Evolutionary conservation across 2,888 invertebrate genomes (phyloP).

Genomic region (Lampropteryx suffumata): DNA sequence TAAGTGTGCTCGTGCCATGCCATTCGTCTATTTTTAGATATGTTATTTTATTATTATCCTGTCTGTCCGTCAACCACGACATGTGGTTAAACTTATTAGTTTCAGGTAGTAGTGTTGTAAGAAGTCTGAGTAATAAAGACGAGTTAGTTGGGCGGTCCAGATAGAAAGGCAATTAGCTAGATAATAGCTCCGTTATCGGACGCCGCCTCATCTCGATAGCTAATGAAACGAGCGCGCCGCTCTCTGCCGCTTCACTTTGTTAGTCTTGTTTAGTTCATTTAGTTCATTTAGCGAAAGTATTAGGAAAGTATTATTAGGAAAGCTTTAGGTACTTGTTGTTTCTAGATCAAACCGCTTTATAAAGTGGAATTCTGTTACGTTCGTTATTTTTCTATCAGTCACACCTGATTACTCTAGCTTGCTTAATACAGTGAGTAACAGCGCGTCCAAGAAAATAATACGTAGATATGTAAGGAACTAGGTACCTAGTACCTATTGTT

Average conservation of each 20-base stretch:
- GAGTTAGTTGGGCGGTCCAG: constrained; percentile 50
- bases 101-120: constrained; percentile 13
- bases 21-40: constrained; percentile 36
- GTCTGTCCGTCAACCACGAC: constrained; percentile 26
- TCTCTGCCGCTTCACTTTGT: constrained; percentile 41
- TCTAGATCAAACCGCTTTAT: constrained; percentile 4
- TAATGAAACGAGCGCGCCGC: constrained; percentile 54
- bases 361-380: constrained; percentile 4
- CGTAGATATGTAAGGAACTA: no score
- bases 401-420: constrained; percentile 14
- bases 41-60: constrained; percentile 36
- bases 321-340: constrained; percentile 6
- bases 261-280: constrained; percentile 36
- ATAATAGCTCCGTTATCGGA: constrained; percentile 72
- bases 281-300: constrained; percentile 41
- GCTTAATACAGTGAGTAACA: constrained; percentile 30
- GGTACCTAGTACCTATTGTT: no score
- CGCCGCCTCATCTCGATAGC: constrained; percentile 58
- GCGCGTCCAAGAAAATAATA: constrained; percentile 20
- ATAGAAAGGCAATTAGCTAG: constrained; percentile 61
- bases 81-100: constrained; percentile 35
- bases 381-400: constrained; percentile 16
- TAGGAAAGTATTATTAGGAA: constrained; percentile 23
- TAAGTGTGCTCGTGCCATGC: constrained; percentile 29
- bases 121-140: constrained; percentile 33